These are phyloP conservation scores for Cherax quadricarinatus DNA, from an alignment of 1,140 invertebrate species.

Conservation along the genomic window DNA sequence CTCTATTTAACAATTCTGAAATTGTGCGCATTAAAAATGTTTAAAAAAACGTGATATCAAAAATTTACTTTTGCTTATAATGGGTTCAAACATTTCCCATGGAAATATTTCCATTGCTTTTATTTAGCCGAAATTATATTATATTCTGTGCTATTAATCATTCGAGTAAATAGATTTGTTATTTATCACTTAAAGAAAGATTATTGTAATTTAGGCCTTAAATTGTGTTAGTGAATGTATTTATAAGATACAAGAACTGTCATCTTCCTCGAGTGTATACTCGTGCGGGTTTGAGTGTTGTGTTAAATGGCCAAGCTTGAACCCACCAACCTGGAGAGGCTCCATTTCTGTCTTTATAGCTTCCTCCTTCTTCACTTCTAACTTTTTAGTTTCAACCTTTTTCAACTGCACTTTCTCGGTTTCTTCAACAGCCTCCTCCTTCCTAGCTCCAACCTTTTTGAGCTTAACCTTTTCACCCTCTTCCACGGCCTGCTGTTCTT, in stretches of 20 bases:
- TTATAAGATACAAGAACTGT: slow-evolving; percentile 9
- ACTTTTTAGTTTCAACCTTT: slow-evolving; percentile 17
- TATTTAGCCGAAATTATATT: too few relatives aligned
- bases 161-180: too few relatives aligned
- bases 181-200: too few relatives aligned
- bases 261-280: neutral
- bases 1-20: too few relatives aligned
- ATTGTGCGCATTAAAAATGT: too few relatives aligned
- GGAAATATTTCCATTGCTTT: too few relatives aligned
- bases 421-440: slow-evolving; percentile 19
- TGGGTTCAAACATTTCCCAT: too few relatives aligned
- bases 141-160: too few relatives aligned
- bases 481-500: neutral
- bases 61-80: too few relatives aligned
- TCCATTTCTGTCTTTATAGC: slow-evolving; percentile 4
- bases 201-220: too few relatives aligned
- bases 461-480: slow-evolving; percentile 17
- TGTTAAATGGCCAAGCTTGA: neutral
- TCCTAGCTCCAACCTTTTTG: slow-evolving; percentile 28
- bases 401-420: slow-evolving; percentile 38
- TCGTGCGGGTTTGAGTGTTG: neutral
- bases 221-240: neutral
- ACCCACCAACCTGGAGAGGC: neutral
- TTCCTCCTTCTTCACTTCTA: slow-evolving; percentile 22
- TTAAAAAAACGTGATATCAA: too few relatives aligned